Conservation (phyloP, 2,888 invertebrate species). For the Melanotus villosus region DNA sequence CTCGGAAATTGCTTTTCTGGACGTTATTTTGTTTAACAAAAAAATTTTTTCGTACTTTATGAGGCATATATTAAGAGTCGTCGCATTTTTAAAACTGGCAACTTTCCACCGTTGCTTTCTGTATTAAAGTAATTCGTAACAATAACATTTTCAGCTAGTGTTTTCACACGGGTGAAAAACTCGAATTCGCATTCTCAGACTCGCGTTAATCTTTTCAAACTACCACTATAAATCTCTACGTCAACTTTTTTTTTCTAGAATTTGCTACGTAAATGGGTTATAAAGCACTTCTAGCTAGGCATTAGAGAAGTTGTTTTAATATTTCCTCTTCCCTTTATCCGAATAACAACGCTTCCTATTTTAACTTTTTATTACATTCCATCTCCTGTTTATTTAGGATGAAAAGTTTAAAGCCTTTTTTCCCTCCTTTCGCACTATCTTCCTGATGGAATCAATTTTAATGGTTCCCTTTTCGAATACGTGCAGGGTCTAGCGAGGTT, state of each 20-base stretch:
- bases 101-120: no score
- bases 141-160: no score
- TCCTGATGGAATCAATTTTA: constrained; percentile 33
- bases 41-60: no score
- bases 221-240: not conserved
- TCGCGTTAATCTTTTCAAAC: constrained; percentile 11
- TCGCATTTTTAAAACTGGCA: no score
- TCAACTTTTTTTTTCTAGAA: not conserved
- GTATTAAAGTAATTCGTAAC: no score
- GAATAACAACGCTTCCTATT: no score
- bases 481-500: constrained; percentile 22
- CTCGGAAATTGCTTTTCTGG: not conserved
- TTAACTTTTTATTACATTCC: no score
- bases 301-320: not conserved
- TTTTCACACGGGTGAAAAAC: not conserved
- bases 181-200: not conserved
- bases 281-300: not conserved
- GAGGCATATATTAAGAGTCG: no score
- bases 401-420: no score
- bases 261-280: not conserved
- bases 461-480: constrained; percentile 21
- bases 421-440: not conserved
- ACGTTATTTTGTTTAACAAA: not conserved
- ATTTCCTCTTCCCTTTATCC: no score
- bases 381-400: no score